Evolutionary conservation across 2,888 invertebrate species (phyloP).

Genomic region (Salpingus planirostris): DNA sequence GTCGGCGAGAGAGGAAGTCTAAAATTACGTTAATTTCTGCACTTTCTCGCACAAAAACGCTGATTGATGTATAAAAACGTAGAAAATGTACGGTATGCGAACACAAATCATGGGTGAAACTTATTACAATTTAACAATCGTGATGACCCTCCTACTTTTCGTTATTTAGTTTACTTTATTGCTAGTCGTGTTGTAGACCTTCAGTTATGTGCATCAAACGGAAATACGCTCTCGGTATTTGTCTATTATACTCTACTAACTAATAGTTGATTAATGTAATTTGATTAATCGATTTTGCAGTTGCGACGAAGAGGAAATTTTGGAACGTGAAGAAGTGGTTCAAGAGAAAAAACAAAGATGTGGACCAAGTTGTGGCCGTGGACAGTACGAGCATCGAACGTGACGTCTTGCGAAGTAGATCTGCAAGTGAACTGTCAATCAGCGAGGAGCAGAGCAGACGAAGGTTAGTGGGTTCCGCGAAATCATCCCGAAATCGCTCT

Average conservation of each 20-base stretch:
- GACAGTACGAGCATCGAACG: slow-evolving; percentile 20
- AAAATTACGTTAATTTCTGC: no score
- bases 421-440: slow-evolving; percentile 58
- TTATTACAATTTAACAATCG: no score
- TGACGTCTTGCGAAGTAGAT: slow-evolving; percentile 40
- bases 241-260: slow-evolving; percentile 1
- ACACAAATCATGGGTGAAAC: no score
- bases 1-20: no score
- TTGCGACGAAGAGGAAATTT: slow-evolving; percentile 57
- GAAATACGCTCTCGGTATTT: slow-evolving; percentile 14
- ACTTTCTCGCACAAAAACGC: no score
- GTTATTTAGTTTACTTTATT: no score
- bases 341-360: slow-evolving; percentile 42
- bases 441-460: slow-evolving; percentile 49
- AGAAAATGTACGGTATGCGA: no score
- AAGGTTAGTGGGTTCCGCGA: slow-evolving; percentile 42
- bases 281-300: no score
- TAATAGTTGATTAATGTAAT: no score
- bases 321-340: slow-evolving; percentile 47
- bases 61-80: no score
- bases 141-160: no score
- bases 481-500: neutral
- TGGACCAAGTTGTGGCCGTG: slow-evolving; percentile 34
- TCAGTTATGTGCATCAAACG: slow-evolving; percentile 5
- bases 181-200: no score